Evolutionary conservation across 2,797 vertebrate species (phyloP).

Genomic region (Pseudomugil tenellus): DNA sequence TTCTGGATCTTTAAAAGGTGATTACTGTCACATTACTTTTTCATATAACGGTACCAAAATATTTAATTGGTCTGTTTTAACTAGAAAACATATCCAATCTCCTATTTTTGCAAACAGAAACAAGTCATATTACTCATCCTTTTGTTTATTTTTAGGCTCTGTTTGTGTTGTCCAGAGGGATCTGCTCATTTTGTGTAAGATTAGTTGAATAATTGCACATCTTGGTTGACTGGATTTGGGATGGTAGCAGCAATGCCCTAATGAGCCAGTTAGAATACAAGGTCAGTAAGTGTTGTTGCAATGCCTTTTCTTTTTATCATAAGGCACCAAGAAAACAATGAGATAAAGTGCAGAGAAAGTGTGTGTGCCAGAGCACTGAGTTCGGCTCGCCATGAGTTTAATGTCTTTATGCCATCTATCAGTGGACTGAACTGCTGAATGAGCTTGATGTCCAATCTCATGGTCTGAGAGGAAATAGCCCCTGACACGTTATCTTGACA

Average conservation of each 20-base stretch:
- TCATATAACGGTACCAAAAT: not conserved
- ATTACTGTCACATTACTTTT: not conserved
- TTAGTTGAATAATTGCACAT: slow-evolving; percentile 24
- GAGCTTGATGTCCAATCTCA: slow-evolving; percentile 58
- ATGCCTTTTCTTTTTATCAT: slow-evolving; percentile 11
- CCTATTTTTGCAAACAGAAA: not conserved
- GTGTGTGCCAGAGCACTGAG: slow-evolving; percentile 3
- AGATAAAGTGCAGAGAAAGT: not conserved
- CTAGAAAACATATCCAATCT: not conserved
- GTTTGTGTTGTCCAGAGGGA: not conserved
- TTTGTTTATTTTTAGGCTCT: too few relatives aligned
- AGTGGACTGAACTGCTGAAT: slow-evolving; percentile 62
- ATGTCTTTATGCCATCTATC: slow-evolving; percentile 57
- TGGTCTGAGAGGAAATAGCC: slow-evolving; percentile 59
- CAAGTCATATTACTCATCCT: not conserved
- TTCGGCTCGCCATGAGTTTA: slow-evolving; percentile 28
- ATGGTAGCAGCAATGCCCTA: slow-evolving; percentile 10
- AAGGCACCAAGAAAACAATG: not conserved
- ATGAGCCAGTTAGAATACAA: slow-evolving; percentile 29
- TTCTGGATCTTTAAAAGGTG: not conserved
- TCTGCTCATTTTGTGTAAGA: slow-evolving; percentile 23
- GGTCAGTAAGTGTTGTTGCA: slow-evolving; percentile 27
- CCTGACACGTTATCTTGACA: slow-evolving; percentile 63
- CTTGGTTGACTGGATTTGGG: slow-evolving; percentile 35
- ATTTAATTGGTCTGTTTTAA: not conserved